Conservation (phyloP, 2,113 vertebrate species). For the Rhodinocichla rosea region DNA sequence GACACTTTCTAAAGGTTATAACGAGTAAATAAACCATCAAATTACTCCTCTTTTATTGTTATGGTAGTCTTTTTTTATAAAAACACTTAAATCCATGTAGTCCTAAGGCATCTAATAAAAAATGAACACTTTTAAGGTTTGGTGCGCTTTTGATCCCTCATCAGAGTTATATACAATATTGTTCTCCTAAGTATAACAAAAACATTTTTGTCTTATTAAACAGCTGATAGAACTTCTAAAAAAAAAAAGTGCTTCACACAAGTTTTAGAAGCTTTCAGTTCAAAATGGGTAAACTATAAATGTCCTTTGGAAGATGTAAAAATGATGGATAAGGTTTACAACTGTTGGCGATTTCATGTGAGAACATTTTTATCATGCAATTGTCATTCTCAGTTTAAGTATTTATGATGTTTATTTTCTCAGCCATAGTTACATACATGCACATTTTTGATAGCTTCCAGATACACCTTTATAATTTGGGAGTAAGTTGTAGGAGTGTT, state of each 20-base stretch:
- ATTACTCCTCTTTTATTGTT: conserved; percentile 92
- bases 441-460: background rate
- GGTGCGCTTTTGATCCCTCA: conserved; percentile 48
- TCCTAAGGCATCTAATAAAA: conserved; percentile 89
- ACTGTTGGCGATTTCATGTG: background rate
- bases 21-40: conserved; percentile 87
- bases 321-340: background rate
- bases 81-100: conserved; percentile 82
- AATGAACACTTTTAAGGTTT: conserved; percentile 76
- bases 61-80: conserved; percentile 78
- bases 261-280: conserved; percentile 37
- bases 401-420: conserved; percentile 9
- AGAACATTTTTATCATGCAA: background rate
- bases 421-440: background rate
- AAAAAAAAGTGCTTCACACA: background rate
- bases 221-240: conserved; percentile 20
- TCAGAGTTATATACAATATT: conserved; percentile 50
- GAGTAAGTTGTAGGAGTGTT: background rate
- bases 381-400: background rate
- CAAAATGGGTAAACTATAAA: background rate
- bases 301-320: conserved; percentile 17
- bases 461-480: background rate
- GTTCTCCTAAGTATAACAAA: conserved; percentile 34
- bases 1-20: conserved; percentile 90
- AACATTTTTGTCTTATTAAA: conserved; percentile 18